These are phyloP conservation scores for Nezara viridula DNA, from an alignment of 2,888 invertebrate species.

Conservation along the genomic window DNA sequence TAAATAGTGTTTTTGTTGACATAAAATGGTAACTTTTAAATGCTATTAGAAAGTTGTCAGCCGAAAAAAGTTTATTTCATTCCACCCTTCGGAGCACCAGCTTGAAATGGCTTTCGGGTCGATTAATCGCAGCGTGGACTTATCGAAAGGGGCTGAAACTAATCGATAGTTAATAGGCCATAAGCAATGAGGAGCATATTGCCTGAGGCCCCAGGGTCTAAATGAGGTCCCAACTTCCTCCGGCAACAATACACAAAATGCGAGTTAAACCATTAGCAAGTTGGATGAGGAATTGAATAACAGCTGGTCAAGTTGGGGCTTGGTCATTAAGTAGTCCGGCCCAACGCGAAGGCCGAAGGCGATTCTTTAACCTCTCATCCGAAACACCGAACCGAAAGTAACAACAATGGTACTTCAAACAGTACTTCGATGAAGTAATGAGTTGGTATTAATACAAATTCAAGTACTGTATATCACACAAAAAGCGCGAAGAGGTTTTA, in stretches of 20 bases:
- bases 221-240: slow-evolving; percentile 29
- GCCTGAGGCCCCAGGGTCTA: not conserved
- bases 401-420: no score
- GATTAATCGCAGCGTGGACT: not conserved
- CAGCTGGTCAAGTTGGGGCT: slow-evolving; percentile 10
- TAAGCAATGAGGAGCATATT: slow-evolving; percentile 17
- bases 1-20: no score
- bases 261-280: slow-evolving; percentile 45
- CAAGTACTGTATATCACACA: no score
- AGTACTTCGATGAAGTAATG: no score
- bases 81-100: not conserved
- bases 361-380: not conserved
- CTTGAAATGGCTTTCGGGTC: not conserved
- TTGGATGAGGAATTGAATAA: slow-evolving; percentile 41
- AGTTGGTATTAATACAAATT: no score
- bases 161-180: slow-evolving; percentile 13
- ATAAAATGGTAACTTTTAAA: no score
- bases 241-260: slow-evolving; percentile 35
- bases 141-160: not conserved
- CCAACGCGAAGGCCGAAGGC: no score
- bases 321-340: not conserved
- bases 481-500: no score
- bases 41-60: no score
- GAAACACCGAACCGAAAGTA: not conserved
- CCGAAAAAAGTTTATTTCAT: no score